A percentile compares a stretch with the other conserved stretches of the same genome.
Evolutionary conservation across 2,888 invertebrate species (phyloP).

Genomic region (Troides oblongomaculatus): DNA sequence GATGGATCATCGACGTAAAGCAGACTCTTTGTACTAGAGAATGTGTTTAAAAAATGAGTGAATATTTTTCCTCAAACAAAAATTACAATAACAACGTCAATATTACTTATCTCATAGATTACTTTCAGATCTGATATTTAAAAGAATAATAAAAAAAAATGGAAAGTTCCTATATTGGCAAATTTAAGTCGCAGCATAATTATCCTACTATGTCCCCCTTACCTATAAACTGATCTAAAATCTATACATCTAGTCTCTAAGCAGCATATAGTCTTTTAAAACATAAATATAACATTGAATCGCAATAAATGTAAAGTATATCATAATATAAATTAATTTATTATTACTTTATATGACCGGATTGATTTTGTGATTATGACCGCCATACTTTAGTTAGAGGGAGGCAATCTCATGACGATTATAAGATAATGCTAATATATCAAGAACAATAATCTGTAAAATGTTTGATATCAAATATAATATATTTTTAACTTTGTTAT

Average conservation of each 20-base stretch:
- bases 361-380: too few species aligned
- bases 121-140: not conserved
- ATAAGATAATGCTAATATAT: too few species aligned
- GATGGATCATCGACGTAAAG: conserved; percentile 56
- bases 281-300: too few species aligned
- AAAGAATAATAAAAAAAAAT: not conserved
- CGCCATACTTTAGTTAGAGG: too few species aligned
- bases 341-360: too few species aligned
- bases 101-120: not conserved
- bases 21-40: conserved; percentile 31
- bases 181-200: not conserved
- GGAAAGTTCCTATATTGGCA: not conserved
- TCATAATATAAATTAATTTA: too few species aligned
- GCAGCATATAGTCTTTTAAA: too few species aligned
- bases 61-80: not conserved
- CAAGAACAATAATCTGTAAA: too few species aligned
- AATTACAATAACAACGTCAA: not conserved
- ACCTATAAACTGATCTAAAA: not conserved
- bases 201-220: not conserved
- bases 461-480: too few species aligned
- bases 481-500: too few species aligned
- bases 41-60: conserved; percentile 17
- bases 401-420: too few species aligned
- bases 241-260: not conserved
- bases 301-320: too few species aligned